Conservation (phyloP, 2,797 vertebrate species). For the Acanthornis magna region DNA sequence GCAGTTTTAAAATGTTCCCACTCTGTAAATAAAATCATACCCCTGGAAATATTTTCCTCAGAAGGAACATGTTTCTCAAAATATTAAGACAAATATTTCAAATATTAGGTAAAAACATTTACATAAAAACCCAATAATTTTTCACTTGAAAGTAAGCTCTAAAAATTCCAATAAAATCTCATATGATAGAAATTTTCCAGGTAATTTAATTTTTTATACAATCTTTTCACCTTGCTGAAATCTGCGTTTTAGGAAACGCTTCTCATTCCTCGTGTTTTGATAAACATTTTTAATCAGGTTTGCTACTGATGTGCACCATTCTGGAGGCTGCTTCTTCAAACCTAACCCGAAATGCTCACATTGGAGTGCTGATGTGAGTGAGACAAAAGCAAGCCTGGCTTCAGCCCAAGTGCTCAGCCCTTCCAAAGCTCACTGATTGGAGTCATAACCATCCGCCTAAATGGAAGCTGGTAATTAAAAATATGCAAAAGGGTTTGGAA, state of each 20-base stretch:
- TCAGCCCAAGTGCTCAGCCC: conserved; percentile 27
- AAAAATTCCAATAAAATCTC: background rate
- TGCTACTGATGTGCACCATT: background rate
- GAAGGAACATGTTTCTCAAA: background rate
- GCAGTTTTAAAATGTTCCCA: background rate
- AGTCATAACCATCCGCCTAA: conserved; percentile 48
- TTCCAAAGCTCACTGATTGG: conserved; percentile 58
- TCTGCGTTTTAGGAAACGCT: background rate
- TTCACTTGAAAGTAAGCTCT: background rate
- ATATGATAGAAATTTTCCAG: background rate
- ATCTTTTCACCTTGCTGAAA: background rate
- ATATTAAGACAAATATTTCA: background rate
- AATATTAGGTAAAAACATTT: background rate
- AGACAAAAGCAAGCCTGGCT: conserved; percentile 30
- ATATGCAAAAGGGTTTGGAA: conserved; percentile 63
- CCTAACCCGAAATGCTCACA: background rate
- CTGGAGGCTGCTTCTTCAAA: background rate
- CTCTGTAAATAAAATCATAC: background rate
- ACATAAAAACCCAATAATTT: background rate
- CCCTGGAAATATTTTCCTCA: background rate
- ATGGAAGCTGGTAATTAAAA: conserved; percentile 65
- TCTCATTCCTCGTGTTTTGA: background rate
- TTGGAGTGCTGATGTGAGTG: background rate
- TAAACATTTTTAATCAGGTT: background rate
- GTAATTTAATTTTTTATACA: background rate